A percentile compares a stretch with the other conserved stretches of the same genome.
phyloP scores from a whole-genome alignment of 1,140 invertebrate species.

The Vollenhovia emeryi region DNA sequence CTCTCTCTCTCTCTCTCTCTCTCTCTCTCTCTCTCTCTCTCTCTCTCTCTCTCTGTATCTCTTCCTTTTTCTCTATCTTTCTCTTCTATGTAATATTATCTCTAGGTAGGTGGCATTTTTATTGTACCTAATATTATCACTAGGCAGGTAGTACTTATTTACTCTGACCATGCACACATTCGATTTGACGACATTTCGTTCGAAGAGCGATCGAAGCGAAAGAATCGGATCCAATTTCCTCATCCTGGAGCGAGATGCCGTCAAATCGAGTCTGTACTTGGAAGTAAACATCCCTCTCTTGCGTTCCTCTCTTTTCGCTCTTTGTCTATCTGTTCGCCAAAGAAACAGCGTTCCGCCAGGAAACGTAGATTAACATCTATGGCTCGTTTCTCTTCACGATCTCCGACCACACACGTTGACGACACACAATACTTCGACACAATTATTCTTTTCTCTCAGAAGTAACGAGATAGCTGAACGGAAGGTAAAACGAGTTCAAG shows the following conservation, averaged over 20 bases:
- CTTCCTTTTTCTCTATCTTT: neutral
- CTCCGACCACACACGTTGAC: neutral
- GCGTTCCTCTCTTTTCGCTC: neutral
- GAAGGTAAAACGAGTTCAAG: slow-evolving; percentile 12
- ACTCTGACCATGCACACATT: slow-evolving; percentile 63
- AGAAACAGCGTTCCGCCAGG: slow-evolving; percentile 35
- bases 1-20: slow-evolving; percentile 11
- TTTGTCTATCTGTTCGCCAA: neutral
- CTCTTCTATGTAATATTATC: slow-evolving; percentile 8
- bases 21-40: neutral
- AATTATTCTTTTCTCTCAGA: slow-evolving; percentile 11
- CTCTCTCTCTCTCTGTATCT: neutral
- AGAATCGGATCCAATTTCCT: neutral
- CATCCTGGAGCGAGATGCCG: neutral
- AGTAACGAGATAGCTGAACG: slow-evolving; percentile 15
- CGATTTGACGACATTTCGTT: slow-evolving; percentile 63
- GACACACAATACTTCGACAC: neutral
- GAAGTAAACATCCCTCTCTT: slow-evolving; percentile 51
- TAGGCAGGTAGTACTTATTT: slow-evolving; percentile 8
- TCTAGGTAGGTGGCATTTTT: slow-evolving; percentile 6
- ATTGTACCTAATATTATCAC: slow-evolving; percentile 9
- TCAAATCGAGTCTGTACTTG: too few species aligned
- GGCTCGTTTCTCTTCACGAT: neutral
- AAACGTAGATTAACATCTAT: slow-evolving; percentile 32
- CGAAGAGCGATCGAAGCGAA: neutral